phyloP scores from a whole-genome alignment of 2,797 vertebrate species.

The Loris lydekkerianus region DNA sequence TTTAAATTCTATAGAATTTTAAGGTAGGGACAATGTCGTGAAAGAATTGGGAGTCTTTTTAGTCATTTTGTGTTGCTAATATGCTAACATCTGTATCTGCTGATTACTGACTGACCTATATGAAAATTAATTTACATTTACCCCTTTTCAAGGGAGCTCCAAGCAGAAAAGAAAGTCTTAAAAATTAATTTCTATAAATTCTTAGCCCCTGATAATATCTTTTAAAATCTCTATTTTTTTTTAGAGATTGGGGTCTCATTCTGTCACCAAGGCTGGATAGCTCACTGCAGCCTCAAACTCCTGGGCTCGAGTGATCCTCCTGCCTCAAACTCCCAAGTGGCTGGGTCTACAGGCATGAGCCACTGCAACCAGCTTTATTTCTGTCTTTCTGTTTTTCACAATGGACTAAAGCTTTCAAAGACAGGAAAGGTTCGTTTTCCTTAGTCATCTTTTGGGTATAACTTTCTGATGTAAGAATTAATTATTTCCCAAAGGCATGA shows the following conservation, averaged over 20 bases:
- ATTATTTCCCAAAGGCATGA: conserved; percentile 10
- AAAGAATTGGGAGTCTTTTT: neutral
- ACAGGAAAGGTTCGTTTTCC: neutral
- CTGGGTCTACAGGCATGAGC: neutral
- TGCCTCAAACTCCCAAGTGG: neutral
- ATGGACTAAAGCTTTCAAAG: neutral
- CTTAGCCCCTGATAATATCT: neutral
- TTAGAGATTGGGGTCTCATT: neutral
- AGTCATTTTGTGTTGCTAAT: neutral
- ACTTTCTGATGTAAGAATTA: conserved; percentile 31
- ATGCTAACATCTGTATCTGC: neutral
- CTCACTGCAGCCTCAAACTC: neutral
- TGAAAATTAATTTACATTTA: neutral
- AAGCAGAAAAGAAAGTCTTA: neutral
- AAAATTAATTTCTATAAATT: neutral
- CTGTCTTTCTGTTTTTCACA: neutral
- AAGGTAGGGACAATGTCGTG: neutral
- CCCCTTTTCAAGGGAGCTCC: neutral
- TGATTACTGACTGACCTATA: neutral
- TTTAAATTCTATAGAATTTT: neutral
- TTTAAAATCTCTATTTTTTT: neutral
- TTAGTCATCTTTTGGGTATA: conserved; percentile 5
- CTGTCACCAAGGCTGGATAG: neutral
- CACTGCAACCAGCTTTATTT: neutral
- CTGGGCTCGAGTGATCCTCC: neutral